Evolutionary conservation across 2,113 vertebrate species (phyloP).

Genomic region (Odontophorus gujanensis): DNA sequence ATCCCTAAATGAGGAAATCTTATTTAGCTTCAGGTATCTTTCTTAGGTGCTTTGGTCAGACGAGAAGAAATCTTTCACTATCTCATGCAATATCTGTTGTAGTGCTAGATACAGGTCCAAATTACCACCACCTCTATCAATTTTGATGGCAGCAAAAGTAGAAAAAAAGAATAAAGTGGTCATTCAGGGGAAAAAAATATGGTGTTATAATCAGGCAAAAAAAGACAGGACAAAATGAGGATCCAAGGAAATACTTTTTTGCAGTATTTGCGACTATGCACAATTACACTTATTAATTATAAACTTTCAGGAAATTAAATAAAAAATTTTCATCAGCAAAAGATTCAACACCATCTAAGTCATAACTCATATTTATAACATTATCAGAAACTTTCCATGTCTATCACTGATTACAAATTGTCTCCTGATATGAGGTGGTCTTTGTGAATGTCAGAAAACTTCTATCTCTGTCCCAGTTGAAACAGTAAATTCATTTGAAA

Average conservation of each 20-base stretch:
- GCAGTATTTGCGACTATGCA: not conserved
- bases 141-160: not conserved
- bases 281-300: not conserved
- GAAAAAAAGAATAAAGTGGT: not conserved
- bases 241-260: not conserved
- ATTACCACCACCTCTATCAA: not conserved
- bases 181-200: not conserved
- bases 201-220: not conserved
- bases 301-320: not conserved
- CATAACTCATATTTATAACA: not conserved
- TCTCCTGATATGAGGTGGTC: not conserved
- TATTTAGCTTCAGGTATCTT: not conserved
- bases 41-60: not conserved
- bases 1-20: not conserved
- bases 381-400: not conserved
- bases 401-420: not conserved
- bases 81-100: not conserved
- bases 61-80: not conserved
- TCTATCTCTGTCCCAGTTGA: not conserved
- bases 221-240: accelerated
- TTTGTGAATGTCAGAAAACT: not conserved
- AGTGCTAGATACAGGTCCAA: not conserved
- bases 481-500: slow-evolving; percentile 46
- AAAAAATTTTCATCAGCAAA: not conserved
- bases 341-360: not conserved